Percentiles rank a stretch among this genome's conserved stretches.
Evolutionary conservation across 2,113 vertebrate genomes (phyloP).

Genomic region (Lanius ludovicianus): DNA sequence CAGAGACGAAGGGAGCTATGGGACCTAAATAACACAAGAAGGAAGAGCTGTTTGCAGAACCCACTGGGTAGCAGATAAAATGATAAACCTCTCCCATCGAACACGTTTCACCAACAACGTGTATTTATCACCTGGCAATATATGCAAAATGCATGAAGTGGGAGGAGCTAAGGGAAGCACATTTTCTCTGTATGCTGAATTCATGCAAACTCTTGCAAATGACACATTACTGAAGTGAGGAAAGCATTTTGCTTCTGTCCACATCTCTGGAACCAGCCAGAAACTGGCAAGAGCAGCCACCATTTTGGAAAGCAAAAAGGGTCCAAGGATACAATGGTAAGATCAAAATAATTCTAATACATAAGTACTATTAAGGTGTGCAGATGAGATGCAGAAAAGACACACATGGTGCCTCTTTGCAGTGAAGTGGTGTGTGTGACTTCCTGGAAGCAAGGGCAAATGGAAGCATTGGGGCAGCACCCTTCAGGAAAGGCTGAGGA

Average conservation of each 20-base stretch:
- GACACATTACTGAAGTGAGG: neutral
- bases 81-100: neutral
- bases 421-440: accelerated
- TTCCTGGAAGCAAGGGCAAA: neutral
- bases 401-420: accelerated
- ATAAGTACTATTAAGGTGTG: neutral
- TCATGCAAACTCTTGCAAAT: neutral
- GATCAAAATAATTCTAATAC: neutral
- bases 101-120: neutral
- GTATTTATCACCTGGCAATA: neutral
- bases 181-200: neutral
- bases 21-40: neutral
- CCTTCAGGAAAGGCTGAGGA: neutral
- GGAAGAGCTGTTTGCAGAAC: neutral
- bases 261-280: neutral
- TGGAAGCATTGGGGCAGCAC: neutral
- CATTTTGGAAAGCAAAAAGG: neutral
- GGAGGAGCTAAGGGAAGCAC: neutral
- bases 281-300: neutral
- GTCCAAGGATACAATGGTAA: neutral
- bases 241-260: neutral
- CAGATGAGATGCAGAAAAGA: neutral
- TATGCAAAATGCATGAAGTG: neutral
- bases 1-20: neutral
- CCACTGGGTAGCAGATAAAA: neutral